These are phyloP conservation scores for Hapalemur alaotrensis DNA, from an alignment of 2,797 vertebrate species.

Conservation along the genomic window DNA sequence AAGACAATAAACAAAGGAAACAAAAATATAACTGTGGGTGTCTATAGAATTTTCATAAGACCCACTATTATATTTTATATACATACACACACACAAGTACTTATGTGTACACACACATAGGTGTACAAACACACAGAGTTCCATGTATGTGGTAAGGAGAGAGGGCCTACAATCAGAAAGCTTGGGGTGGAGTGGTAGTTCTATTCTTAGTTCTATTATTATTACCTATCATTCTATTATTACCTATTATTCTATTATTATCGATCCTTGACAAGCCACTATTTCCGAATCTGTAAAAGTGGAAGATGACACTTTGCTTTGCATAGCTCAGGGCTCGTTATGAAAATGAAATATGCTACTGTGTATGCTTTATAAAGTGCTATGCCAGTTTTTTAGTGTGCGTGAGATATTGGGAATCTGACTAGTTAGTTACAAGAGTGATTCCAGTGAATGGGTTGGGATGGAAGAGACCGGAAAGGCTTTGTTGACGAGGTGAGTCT, in stretches of 20 bases:
- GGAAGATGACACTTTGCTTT: background rate
- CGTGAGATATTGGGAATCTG: background rate
- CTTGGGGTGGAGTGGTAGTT: background rate
- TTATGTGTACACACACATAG: too few relatives aligned
- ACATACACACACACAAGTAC: background rate
- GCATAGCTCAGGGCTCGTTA: background rate
- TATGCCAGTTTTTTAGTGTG: background rate
- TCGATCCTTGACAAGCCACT: background rate
- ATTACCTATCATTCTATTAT: too few relatives aligned
- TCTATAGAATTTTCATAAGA: background rate
- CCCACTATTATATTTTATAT: background rate
- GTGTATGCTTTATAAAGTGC: background rate
- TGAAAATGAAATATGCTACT: background rate
- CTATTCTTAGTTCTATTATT: background rate
- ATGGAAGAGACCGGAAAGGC: background rate
- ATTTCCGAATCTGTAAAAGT: conserved; percentile 1
- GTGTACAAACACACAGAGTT: background rate
- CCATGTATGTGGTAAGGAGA: background rate
- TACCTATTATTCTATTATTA: too few relatives aligned
- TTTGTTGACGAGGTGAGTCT: background rate
- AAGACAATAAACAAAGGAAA: conserved; percentile 30
- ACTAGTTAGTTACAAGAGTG: background rate
- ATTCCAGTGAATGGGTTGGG: background rate
- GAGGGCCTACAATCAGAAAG: background rate
- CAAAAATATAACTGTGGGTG: background rate